A percentile compares a stretch with the other conserved stretches of the same genome.
These are phyloP conservation scores for Rotaria macrura DNA, from an alignment of 2,888 invertebrate species.

Conservation along the genomic window DNA sequence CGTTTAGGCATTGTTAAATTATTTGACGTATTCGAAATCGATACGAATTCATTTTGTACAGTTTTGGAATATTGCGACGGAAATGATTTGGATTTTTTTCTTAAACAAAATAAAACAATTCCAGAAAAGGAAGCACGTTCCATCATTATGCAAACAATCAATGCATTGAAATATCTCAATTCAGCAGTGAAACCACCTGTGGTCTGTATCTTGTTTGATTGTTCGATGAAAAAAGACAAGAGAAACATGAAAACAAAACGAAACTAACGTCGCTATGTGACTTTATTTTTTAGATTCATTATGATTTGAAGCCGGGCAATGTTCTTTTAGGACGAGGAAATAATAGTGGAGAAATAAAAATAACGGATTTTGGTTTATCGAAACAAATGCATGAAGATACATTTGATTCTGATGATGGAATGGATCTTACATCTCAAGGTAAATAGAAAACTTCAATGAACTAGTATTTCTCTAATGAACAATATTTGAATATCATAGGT, in stretches of 20 bases:
- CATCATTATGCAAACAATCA: constrained; percentile 98
- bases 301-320: constrained; percentile 97
- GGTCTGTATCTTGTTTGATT: constrained; percentile 98
- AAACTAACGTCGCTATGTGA: not conserved
- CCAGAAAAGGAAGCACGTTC: constrained; percentile 97
- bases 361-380: constrained; percentile 95
- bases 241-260: too few relatives aligned
- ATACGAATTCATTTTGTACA: constrained; percentile 99
- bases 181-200: constrained; percentile 93
- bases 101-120: constrained; percentile 85
- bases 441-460: constrained; percentile 54
- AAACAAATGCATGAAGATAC: constrained; percentile 99
- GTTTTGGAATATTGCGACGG: constrained; percentile 99
- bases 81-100: constrained; percentile 99
- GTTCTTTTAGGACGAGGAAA: constrained; percentile 91
- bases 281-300: constrained; percentile 63
- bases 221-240: constrained; percentile 52
- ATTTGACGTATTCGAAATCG: constrained; percentile 99
- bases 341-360: constrained; percentile 96
- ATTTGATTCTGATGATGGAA: constrained; percentile 86
- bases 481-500: not conserved
- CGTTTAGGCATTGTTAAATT: constrained; percentile 80
- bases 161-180: constrained; percentile 95
- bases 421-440: constrained; percentile 98
- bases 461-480: not conserved